A percentile compares a stretch with the other conserved stretches of the same genome.
These are phyloP conservation scores for Pteruthius melanotis DNA, from an alignment of 2,113 vertebrate genomes.

Conservation along the genomic window DNA sequence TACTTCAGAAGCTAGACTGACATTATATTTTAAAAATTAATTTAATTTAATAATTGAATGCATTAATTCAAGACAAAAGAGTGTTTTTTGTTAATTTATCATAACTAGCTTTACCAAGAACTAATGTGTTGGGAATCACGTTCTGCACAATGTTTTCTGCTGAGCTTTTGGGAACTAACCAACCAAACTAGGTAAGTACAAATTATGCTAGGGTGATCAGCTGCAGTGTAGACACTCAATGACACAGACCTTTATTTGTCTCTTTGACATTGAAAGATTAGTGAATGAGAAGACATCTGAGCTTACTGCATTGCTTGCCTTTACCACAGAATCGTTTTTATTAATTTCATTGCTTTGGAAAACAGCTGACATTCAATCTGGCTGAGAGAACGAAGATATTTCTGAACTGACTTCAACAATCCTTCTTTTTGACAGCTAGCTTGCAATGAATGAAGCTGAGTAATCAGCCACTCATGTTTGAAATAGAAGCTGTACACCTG, in stretches of 20 bases:
- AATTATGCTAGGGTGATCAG: accelerated
- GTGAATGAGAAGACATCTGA: neutral
- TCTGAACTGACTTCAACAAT: slow-evolving; percentile 4
- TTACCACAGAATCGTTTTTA: neutral
- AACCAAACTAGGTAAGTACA: neutral
- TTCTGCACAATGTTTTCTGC: neutral
- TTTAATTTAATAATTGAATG: neutral
- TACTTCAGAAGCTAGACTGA: neutral
- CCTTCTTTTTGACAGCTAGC: slow-evolving; percentile 35
- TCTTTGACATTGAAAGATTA: neutral
- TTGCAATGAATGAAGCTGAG: slow-evolving; percentile 18
- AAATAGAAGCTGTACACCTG: slow-evolving; percentile 9
- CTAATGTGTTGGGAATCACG: accelerated
- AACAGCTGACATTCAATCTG: slow-evolving; percentile 23
- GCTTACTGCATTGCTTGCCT: neutral
- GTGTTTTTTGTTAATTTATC: neutral
- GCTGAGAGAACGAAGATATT: slow-evolving; percentile 11
- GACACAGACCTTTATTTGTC: neutral
- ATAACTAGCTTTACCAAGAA: neutral
- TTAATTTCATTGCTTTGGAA: slow-evolving; percentile 21
- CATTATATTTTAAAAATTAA: neutral
- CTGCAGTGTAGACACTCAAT: neutral
- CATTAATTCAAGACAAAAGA: neutral
- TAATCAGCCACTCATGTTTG: slow-evolving; percentile 22
- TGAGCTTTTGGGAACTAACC: neutral